Evolutionary conservation across 2,888 invertebrate genomes (phyloP).

Genomic region (Psococerastis gibbosa): DNA sequence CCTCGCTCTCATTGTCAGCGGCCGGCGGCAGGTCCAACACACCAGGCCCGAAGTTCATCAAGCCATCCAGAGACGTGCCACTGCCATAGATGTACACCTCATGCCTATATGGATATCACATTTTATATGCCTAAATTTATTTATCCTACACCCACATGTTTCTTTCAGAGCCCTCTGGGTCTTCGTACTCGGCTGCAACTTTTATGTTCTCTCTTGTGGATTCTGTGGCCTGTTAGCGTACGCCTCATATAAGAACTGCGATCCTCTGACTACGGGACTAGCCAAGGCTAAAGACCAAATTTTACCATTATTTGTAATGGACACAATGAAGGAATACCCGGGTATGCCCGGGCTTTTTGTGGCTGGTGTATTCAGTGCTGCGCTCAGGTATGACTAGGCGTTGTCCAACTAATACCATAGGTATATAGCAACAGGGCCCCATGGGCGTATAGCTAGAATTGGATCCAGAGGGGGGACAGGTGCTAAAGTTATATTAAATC

Average conservation of each 20-base stretch:
- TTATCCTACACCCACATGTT: neutral
- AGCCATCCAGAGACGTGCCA: too few species aligned
- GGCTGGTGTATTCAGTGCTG: constrained; percentile 5
- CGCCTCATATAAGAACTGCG: neutral
- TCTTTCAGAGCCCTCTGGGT: constrained; percentile 3
- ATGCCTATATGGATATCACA: too few species aligned
- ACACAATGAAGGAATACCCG: neutral
- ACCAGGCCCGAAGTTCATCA: too few species aligned
- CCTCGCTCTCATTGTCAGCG: too few species aligned
- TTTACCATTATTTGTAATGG: neutral
- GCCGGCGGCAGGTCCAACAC: too few species aligned
- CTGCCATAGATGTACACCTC: too few species aligned
- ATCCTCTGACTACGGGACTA: constrained; percentile 1
- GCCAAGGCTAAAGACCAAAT: constrained; percentile 5
- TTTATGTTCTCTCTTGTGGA: neutral
- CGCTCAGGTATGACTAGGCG: constrained; percentile 3
- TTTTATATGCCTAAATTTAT: constrained; percentile 13
- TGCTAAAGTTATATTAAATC: too few species aligned
- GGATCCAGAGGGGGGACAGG: too few species aligned
- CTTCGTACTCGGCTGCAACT: neutral
- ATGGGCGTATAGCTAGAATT: too few species aligned
- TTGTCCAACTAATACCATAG: too few species aligned
- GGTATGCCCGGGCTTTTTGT: constrained; percentile 7
- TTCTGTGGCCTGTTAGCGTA: neutral
- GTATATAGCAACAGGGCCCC: too few species aligned